Conservation (phyloP, 2,113 vertebrate genomes). For the Ceyx melanurus region DNA sequence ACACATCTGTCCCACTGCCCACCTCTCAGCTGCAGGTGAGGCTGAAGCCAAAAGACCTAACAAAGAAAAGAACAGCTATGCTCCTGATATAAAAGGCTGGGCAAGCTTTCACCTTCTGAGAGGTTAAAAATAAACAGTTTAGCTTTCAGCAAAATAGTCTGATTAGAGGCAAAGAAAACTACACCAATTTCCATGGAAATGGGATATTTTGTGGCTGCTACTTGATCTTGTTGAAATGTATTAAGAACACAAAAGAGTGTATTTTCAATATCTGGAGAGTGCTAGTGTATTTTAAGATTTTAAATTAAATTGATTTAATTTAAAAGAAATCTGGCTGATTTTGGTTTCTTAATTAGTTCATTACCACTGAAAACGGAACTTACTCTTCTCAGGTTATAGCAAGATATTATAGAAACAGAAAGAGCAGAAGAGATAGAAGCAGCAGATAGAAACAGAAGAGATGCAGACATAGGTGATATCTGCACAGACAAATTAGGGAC, state of each 20-base stretch:
- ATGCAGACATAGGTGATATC: neutral
- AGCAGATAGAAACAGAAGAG: neutral
- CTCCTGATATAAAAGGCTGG: neutral
- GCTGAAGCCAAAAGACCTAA: neutral
- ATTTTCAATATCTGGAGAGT: constrained; percentile 23
- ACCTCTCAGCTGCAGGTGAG: neutral
- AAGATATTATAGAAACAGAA: neutral
- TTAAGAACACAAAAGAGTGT: constrained; percentile 13
- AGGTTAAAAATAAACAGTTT: constrained; percentile 67
- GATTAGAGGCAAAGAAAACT: constrained; percentile 42
- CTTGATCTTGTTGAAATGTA: constrained; percentile 33
- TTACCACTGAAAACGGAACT: constrained; percentile 34
- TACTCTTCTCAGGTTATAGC: neutral
- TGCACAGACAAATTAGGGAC: neutral
- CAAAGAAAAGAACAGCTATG: neutral
- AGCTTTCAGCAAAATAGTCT: constrained; percentile 43
- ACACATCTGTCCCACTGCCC: neutral
- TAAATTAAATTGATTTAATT: constrained; percentile 39
- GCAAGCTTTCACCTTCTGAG: constrained; percentile 30
- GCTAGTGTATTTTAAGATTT: neutral
- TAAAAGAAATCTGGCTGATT: constrained; percentile 26
- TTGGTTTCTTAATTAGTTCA: constrained; percentile 46
- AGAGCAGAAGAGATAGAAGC: neutral
- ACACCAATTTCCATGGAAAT: constrained; percentile 61
- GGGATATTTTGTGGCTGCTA: constrained; percentile 44